Conservation (phyloP, 2,113 vertebrate genomes). For the Oreamnos americanus region DNA sequence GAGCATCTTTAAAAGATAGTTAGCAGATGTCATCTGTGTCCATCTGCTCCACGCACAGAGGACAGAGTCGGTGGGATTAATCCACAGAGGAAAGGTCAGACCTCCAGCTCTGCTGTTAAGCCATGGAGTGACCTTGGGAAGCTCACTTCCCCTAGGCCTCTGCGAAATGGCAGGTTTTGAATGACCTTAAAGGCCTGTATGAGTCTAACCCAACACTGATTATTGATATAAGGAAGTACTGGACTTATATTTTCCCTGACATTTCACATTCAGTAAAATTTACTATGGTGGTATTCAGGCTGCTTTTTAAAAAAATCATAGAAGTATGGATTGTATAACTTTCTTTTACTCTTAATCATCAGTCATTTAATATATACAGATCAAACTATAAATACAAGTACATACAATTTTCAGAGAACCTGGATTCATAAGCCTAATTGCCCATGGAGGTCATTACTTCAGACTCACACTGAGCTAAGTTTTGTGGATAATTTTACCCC, state of each 20-base stretch:
- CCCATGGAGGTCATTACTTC: constrained; percentile 52
- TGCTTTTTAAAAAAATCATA: background rate
- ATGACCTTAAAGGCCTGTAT: background rate
- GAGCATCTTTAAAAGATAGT: background rate
- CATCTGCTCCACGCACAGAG: background rate
- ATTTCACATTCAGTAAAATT: constrained; percentile 1
- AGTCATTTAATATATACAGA: constrained; percentile 25
- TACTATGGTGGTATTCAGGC: background rate
- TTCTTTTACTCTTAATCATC: background rate
- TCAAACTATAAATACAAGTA: constrained; percentile 28
- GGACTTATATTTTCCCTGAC: background rate
- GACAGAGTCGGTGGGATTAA: background rate
- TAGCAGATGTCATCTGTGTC: background rate
- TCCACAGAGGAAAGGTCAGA: background rate
- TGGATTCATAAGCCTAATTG: constrained; percentile 42
- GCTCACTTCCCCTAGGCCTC: background rate
- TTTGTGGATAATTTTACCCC: constrained; percentile 59
- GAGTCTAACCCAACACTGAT: background rate
- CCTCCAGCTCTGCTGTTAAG: background rate
- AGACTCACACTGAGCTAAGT: constrained; percentile 44
- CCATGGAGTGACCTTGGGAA: background rate
- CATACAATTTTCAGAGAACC: constrained; percentile 45
- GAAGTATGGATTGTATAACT: background rate
- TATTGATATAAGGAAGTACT: background rate
- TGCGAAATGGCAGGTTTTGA: background rate